Percentiles rank a stretch among this genome's conserved stretches.
Conservation (phyloP, 2,888 invertebrate genomes). For the Aporophyla nigra region DNA sequence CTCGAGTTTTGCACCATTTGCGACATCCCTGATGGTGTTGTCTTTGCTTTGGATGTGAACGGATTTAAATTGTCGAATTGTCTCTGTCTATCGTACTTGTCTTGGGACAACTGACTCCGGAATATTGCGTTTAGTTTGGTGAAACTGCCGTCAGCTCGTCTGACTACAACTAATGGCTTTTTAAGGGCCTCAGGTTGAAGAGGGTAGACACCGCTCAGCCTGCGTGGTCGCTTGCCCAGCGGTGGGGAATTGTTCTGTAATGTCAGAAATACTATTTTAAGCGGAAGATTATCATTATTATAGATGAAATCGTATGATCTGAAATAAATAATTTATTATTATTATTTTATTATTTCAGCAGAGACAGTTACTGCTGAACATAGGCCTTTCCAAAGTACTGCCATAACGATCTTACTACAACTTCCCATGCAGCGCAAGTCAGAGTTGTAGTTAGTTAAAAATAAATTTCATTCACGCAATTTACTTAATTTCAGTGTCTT, state of each 20-base stretch:
- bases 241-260: conserved; percentile 66
- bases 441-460: neutral
- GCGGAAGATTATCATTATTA: neutral
- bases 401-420: neutral
- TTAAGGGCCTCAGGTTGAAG: conserved; percentile 65
- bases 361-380: too few relatives aligned
- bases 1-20: neutral
- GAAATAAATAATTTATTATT: too few relatives aligned
- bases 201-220: conserved; percentile 80
- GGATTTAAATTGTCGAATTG: conserved; percentile 4
- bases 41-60: neutral
- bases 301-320: too few relatives aligned
- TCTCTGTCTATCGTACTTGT: conserved; percentile 18
- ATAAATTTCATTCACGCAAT: neutral
- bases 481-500: neutral
- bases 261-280: neutral
- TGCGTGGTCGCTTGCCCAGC: conserved; percentile 69
- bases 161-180: conserved; percentile 70
- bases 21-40: neutral
- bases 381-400: neutral
- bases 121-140: conserved; percentile 79
- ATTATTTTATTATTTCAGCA: neutral
- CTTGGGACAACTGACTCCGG: conserved; percentile 66
- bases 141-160: conserved; percentile 76
- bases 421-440: neutral